Evolutionary conservation across 2,797 vertebrate genomes (phyloP).

Genomic region (Toxotes lorentzi): DNA sequence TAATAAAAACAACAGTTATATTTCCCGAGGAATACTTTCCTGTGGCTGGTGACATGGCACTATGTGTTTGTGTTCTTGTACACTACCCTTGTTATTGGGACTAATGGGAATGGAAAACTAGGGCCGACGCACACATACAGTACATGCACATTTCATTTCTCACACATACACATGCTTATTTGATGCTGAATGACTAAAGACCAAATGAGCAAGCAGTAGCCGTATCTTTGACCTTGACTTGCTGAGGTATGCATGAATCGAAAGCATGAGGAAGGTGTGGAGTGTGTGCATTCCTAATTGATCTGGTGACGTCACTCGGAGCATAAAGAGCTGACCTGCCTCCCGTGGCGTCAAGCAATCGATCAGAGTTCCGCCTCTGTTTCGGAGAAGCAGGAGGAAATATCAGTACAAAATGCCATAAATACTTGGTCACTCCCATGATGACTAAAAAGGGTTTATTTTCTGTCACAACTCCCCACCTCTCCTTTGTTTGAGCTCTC

Average conservation of each 20-base stretch:
- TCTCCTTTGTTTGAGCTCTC: conserved; percentile 15
- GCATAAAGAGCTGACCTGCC: conserved; percentile 41
- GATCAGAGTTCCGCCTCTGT: conserved; percentile 32
- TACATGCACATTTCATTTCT: background rate
- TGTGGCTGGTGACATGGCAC: conserved; percentile 49
- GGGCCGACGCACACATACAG: conserved; percentile 7
- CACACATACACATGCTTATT: conserved; percentile 7
- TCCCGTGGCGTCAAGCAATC: conserved; percentile 42
- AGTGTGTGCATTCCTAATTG: conserved; percentile 67
- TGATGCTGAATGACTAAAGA: conserved; percentile 26
- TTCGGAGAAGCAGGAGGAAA: conserved; percentile 38
- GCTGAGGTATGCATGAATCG: conserved; percentile 24
- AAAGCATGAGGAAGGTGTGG: conserved; percentile 1
- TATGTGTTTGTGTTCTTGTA: conserved; percentile 46
- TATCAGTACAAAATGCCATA: conserved; percentile 16
- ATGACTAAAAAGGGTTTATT: conserved; percentile 12
- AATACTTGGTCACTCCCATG: background rate
- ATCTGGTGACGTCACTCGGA: conserved; percentile 71
- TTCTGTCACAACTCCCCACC: background rate
- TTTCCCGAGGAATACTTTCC: conserved; percentile 37
- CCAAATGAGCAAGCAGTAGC: conserved; percentile 6
- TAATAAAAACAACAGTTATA: conserved; percentile 44
- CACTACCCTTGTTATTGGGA: conserved; percentile 30
- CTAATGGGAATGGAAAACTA: conserved; percentile 54
- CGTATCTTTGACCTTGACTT: conserved; percentile 64